Percentiles rank a stretch among this genome's conserved stretches.
Evolutionary conservation across 2,113 vertebrate genomes (phyloP).

Genomic region (Euleptes europaea): DNA sequence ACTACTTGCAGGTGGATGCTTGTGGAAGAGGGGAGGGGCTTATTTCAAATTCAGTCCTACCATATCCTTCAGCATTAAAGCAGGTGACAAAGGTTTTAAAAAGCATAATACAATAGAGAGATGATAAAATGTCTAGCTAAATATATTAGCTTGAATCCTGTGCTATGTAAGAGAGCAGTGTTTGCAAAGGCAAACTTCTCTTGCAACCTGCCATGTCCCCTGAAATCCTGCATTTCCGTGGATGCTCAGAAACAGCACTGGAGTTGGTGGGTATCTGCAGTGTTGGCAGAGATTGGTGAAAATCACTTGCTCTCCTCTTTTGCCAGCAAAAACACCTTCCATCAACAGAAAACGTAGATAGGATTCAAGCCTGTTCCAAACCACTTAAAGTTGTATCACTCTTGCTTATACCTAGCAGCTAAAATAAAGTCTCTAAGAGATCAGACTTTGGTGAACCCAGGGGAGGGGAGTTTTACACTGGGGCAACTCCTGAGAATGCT

Average conservation of each 20-base stretch:
- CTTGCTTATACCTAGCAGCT: background rate
- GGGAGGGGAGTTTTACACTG: background rate
- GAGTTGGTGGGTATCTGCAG: too few species aligned
- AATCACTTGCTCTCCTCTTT: too few species aligned
- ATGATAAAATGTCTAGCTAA: background rate
- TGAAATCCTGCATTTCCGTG: too few species aligned
- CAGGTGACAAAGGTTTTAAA: background rate
- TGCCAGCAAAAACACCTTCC: too few species aligned
- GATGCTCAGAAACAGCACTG: too few species aligned
- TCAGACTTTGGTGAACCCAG: background rate
- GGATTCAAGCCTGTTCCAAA: too few species aligned
- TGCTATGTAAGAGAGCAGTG: too few species aligned
- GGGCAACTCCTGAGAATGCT: background rate
- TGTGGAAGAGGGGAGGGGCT: background rate
- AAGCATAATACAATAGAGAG: background rate
- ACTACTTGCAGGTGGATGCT: background rate
- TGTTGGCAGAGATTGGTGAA: too few species aligned
- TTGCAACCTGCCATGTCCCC: too few species aligned
- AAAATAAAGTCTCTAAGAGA: background rate
- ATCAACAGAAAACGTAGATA: too few species aligned
- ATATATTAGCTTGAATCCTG: background rate
- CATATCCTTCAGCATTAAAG: background rate
- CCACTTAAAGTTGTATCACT: background rate
- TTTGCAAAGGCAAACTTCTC: too few species aligned
- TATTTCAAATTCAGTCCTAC: background rate